phyloP scores from a whole-genome alignment of 2,113 vertebrate species.

The Cynoglossus semilaevis region DNA sequence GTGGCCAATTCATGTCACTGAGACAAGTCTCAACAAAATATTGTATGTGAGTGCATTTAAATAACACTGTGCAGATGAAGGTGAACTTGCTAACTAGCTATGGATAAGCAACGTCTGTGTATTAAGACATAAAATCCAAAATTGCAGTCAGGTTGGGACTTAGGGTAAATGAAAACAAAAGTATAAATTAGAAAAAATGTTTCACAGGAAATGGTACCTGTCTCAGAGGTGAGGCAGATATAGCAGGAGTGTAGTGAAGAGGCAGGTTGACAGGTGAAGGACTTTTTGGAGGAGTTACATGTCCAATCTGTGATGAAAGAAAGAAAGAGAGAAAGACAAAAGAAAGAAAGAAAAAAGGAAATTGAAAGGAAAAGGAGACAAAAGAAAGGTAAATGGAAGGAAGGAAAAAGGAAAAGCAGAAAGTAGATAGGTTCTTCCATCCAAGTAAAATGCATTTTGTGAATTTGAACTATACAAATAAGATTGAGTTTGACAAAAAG shows the following conservation, averaged over 20 bases:
- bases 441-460: no score
- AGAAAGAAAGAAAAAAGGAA: background rate
- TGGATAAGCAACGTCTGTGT: no score
- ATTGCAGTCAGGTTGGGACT: no score
- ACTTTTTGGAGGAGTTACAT: slow-evolving; percentile 57
- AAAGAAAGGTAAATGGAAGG: background rate
- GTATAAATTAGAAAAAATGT: background rate
- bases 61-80: no score
- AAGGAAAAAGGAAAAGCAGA: background rate
- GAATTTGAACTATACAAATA: no score
- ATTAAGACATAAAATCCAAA: no score
- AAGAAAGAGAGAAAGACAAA: background rate
- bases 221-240: slow-evolving; percentile 72
- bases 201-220: slow-evolving; percentile 64
- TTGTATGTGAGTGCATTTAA: no score
- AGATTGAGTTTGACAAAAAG: no score
- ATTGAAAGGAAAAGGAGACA: background rate
- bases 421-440: background rate
- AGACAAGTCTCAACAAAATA: no score
- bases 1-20: no score
- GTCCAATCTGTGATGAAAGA: slow-evolving; percentile 50
- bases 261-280: slow-evolving; percentile 75
- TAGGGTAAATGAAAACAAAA: no score
- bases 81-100: no score
- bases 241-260: slow-evolving; percentile 75